Evolutionary conservation across 2,113 vertebrate genomes (phyloP), one percentile per base, ranked within the genome.

Genomic region (Colistium nudipinnis): DNA sequence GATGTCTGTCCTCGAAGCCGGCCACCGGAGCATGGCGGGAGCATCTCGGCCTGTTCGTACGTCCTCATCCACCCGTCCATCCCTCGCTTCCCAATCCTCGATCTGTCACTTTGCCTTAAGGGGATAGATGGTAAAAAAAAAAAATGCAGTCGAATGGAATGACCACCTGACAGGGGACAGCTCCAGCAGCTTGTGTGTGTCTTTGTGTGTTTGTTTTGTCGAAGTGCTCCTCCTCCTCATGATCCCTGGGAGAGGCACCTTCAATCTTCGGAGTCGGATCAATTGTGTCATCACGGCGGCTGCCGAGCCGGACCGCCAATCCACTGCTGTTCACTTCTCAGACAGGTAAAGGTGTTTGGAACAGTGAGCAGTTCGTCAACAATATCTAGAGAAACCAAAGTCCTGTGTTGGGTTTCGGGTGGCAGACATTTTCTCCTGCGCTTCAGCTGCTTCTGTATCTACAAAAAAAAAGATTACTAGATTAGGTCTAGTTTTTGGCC

Each of bases 1-100:
- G 79, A 79, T 88, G 59, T 60, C 74, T 82, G 87, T 82, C 88
- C 87, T 91, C 88, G 88, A 88, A 76, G 78, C 79, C 68, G 49
- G 41, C 63, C 79, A 70, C 57, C 68, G 63, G 83, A 87, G 81
- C 87, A 77, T 81, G 73, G 79, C 71, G 17, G 64, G 74, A 56
- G 79, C 66, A 64, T 81, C 71, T 78, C 62, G 64, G 49, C 70
- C 83, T 81, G n/a, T n/a, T n/a, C n/a, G n/a, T n/a, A n/a, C n/a
- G n/a, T n/a, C 41, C 65, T 82, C 68, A 72, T 70, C 57, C 47
- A 67, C 54, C 57, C 81, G 70, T 83, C 80, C 57, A 62, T 44
- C 78, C 47, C 57, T 79, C 76, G 65, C 81, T 78, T 81, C 69
- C 52, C 82, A 82, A 78, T 83, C 71, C 74, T 83, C 74, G 69